Evolutionary conservation across 2,113 vertebrate genomes (phyloP), one percentile per base, ranked within the genome.

Genomic region (Pachycephala philippinensis): DNA sequence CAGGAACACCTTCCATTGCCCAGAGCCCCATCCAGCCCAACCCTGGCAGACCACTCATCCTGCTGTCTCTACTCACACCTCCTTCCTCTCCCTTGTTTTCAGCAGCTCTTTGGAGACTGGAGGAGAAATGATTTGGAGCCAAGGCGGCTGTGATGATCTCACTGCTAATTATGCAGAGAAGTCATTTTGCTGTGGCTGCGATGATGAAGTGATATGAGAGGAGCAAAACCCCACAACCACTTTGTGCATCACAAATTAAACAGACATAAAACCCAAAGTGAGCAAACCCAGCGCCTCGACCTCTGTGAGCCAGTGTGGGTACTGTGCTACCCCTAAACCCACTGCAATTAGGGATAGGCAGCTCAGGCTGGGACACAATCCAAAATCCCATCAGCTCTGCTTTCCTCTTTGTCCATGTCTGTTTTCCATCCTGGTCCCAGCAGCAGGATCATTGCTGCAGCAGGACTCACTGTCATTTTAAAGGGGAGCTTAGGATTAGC

Each of bases 141-240:
- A 77, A 91, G 84, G 80, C 14, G 8, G 64, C 69, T 37, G 13
- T 1, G 77, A 84, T 97, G 93, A 97, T 95, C 95, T 95, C 92
- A 84, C 92, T 45, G 63, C 92, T 97, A 91, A 97, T 98, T 97
- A 96, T 24, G 76, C 86, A 68, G 86, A 96, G 78, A 92, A 97
- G 86, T 95, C 89, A 66, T 95, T 97, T 95, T 78, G 71, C 94
- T 82, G 94, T 77, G 91, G 91, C 92, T 86, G 70, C 0, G 0
- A 6, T 94, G 97, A 97, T 97, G 92, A 85, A 97, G 84, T 26
- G 40, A 83, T 74, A 87, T 0, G 50, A 77, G 86, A 91, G 44
- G 33, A 94, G 33, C 53, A 52, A 60, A 95, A 37, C 91, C 63
- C 84, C 93, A 83, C 90, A 96, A 84, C 93, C 93, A 60, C 87